A percentile compares a stretch with the other conserved stretches of the same genome.
phyloP scores from a whole-genome alignment of 2,888 invertebrate species.

The Syrphus vitripennis region DNA sequence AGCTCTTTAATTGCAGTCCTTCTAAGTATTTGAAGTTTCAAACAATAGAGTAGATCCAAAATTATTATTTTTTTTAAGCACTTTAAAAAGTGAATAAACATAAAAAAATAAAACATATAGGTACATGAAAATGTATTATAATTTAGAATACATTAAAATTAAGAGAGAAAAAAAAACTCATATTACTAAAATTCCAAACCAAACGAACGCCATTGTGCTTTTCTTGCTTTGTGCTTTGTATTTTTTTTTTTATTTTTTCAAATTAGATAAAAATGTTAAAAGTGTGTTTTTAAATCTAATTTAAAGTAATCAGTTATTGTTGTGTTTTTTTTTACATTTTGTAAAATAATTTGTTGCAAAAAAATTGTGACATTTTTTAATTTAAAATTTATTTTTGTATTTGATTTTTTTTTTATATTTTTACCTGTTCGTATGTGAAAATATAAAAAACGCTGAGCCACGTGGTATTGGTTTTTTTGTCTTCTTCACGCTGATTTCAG shows the following conservation, averaged over 20 bases:
- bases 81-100: slow-evolving; percentile 1
- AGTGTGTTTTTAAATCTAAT: background rate
- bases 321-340: slow-evolving; percentile 12
- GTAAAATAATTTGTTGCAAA: slow-evolving; percentile 28
- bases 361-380: slow-evolving; percentile 42
- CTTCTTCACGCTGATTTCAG: slow-evolving; percentile 92
- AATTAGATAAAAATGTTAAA: background rate
- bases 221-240: background rate
- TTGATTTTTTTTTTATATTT: slow-evolving; percentile 76
- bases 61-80: background rate
- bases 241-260: too few relatives aligned
- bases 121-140: background rate
- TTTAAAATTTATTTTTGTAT: slow-evolving; percentile 81
- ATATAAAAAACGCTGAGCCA: slow-evolving; percentile 95
- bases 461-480: slow-evolving; percentile 95
- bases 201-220: slow-evolving; percentile 50
- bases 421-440: slow-evolving; percentile 96
- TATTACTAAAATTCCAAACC: slow-evolving; percentile 48
- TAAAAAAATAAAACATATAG: slow-evolving; percentile 25
- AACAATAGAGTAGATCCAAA: background rate
- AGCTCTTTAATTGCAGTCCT: background rate
- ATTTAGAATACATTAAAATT: background rate
- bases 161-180: slow-evolving; percentile 22
- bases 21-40: background rate
- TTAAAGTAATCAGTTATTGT: background rate